These are phyloP conservation scores for Hyaena hyaena DNA, from an alignment of 2,113 vertebrate species.

Conservation along the genomic window DNA sequence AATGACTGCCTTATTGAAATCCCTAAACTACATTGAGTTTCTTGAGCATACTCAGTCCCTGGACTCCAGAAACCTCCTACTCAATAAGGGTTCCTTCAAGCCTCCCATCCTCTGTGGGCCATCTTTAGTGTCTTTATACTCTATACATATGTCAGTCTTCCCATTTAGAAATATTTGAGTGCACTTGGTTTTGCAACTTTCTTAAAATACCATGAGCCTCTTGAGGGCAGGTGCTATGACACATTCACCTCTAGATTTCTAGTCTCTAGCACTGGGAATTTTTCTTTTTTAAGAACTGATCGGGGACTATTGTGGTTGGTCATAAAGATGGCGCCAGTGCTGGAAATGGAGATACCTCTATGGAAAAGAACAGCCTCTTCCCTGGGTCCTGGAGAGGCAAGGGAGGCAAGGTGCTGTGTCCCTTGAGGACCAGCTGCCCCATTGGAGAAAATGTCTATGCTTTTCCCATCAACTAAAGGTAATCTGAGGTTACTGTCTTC, in stretches of 20 bases:
- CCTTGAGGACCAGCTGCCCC: constrained; percentile 35
- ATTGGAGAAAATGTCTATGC: constrained; percentile 73
- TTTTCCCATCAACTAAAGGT: constrained; percentile 72
- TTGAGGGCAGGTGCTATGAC: neutral
- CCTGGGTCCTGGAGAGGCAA: constrained; percentile 43
- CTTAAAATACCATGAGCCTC: neutral
- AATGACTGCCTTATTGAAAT: neutral
- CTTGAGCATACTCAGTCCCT: neutral
- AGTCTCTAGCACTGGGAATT: neutral
- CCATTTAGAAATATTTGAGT: neutral
- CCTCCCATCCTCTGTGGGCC: neutral
- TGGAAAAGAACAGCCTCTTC: constrained; percentile 38
- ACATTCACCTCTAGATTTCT: neutral
- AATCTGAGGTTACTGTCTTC: constrained; percentile 84
- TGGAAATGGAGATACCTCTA: neutral
- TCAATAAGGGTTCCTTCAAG: neutral
- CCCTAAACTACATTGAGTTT: neutral
- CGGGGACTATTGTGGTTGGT: neutral
- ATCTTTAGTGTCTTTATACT: neutral
- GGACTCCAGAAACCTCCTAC: neutral
- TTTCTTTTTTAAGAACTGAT: neutral
- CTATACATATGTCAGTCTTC: neutral
- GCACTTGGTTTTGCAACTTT: neutral
- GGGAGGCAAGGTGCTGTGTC: neutral
- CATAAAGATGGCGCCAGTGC: neutral